phyloP scores from a whole-genome alignment of 2,797 vertebrate genomes.

The Setipinna tenuifilis region DNA sequence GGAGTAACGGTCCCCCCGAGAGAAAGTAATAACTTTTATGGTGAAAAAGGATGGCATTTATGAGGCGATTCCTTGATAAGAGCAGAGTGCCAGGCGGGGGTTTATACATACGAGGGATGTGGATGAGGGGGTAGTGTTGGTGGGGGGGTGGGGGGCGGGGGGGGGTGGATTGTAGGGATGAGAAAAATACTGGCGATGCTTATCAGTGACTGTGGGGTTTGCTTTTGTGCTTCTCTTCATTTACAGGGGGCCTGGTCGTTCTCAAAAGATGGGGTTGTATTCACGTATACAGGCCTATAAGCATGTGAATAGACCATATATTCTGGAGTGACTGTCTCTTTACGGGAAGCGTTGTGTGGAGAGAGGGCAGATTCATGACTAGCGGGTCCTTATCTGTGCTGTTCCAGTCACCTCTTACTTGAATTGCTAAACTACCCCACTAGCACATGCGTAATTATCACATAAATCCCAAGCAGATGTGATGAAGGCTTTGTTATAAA shows the following conservation, averaged over 20 bases:
- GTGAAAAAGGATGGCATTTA: slow-evolving; percentile 31
- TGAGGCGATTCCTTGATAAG: slow-evolving; percentile 28
- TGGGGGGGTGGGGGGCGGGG: neutral
- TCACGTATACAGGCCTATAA: slow-evolving; percentile 15
- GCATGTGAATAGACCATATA: neutral
- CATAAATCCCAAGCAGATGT: neutral
- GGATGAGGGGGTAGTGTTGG: neutral
- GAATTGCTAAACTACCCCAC: neutral
- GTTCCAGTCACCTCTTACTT: neutral
- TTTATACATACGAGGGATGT: neutral
- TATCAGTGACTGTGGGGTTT: neutral
- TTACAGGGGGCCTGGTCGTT: slow-evolving; percentile 6
- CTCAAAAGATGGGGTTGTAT: slow-evolving; percentile 3
- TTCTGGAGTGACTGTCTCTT: neutral
- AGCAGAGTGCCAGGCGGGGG: neutral
- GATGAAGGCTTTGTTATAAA: neutral
- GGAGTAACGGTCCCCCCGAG: slow-evolving; percentile 59
- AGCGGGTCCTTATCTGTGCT: neutral
- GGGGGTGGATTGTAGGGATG: neutral
- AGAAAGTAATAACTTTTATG: slow-evolving; percentile 28
- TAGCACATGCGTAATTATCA: neutral
- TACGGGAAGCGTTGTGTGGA: neutral
- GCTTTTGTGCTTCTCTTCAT: slow-evolving; percentile 25
- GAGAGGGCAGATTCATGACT: slow-evolving; percentile 12
- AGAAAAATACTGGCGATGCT: neutral